Percentiles rank a stretch among this genome's conserved stretches.
phyloP scores from a whole-genome alignment of 2,113 vertebrate genomes.

The Machaerirhynchus nigripectus region DNA sequence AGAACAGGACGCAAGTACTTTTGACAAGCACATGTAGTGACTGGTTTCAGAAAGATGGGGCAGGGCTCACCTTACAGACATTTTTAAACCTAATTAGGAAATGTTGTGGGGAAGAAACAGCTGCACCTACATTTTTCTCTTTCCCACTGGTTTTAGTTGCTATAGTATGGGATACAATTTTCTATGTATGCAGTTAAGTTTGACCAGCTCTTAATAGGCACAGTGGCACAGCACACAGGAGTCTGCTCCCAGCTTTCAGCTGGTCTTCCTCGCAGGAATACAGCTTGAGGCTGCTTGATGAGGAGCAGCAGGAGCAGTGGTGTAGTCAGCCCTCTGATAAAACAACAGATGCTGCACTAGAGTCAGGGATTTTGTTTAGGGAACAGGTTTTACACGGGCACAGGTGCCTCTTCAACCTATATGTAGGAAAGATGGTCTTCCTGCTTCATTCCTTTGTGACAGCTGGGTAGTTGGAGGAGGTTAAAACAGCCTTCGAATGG shows the following conservation, averaged over 20 bases:
- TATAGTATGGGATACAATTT: slow-evolving; percentile 20
- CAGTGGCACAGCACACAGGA: slow-evolving; percentile 14
- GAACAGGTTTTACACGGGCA: background rate
- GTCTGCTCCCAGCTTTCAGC: background rate
- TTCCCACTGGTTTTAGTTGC: slow-evolving; percentile 53
- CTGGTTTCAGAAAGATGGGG: slow-evolving; percentile 39
- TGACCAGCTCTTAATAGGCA: slow-evolving; percentile 19
- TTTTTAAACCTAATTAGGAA: slow-evolving; percentile 39
- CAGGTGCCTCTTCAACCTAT: background rate
- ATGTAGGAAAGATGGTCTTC: background rate
- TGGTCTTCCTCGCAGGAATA: background rate
- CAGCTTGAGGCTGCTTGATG: background rate
- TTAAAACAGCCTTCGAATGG: background rate
- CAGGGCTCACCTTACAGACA: slow-evolving; percentile 11
- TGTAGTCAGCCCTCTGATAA: background rate
- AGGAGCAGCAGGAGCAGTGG: background rate
- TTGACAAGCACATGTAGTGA: slow-evolving; percentile 36
- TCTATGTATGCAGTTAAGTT: slow-evolving; percentile 46
- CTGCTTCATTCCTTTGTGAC: background rate
- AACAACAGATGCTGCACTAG: background rate
- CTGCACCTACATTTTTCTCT: slow-evolving; percentile 70
- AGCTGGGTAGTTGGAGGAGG: background rate
- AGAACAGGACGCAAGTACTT: background rate
- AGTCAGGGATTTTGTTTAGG: background rate
- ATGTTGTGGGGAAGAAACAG: slow-evolving; percentile 2